Base-by-base conservation (phyloP, 2,888 invertebrate genomes). In the Bombylius discolor region DNA sequence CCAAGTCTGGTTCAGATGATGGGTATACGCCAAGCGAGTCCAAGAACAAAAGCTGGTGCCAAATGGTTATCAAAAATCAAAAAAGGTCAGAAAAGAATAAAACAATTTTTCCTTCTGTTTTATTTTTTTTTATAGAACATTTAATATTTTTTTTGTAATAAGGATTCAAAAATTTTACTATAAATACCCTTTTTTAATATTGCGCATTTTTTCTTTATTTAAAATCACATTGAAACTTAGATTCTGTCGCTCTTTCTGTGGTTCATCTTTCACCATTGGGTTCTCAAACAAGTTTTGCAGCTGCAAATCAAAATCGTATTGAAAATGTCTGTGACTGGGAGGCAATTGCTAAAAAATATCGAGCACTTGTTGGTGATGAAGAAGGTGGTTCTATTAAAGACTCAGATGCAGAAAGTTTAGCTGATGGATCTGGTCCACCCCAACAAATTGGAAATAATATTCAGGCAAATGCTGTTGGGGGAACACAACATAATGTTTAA, bases 241-340 rank as follows among this genome's bases (percentile, higher is more conserved):
- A 87, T 70, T 88, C 89, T 42, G 82, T 86, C 49, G 83, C 86
- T 0, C 73, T 90, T 32, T 88, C 89, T 1, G 86, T 88, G 46
- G 85, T 86, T 14, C 90, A 88, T 68, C 74, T 90, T 55, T 89
- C 89, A 68, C 90, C 90, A 0, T 74, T 91, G 13, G 90, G 91
- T 36, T 90, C 90, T 0, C 89, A 90, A 70, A 74, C 89, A 61
- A 89, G 90, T 67, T 88, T 91, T 74, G 83, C 81, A 66, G 83
- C 85, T 62, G 78, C 79, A 56, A 77, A 78, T 60, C 82, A 83
- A 52, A 85, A 84, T 50, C 80, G 89, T 63, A 91, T 92, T 63
- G 92, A 92, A 70, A 89, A 87, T 66, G 90, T 93, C 8, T 89
- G 89, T 4, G 92, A 94, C 70, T 94, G 93, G 93, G 89, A 90